phyloP scores from a whole-genome alignment of 2,113 vertebrate species.

The Gavia stellata region DNA sequence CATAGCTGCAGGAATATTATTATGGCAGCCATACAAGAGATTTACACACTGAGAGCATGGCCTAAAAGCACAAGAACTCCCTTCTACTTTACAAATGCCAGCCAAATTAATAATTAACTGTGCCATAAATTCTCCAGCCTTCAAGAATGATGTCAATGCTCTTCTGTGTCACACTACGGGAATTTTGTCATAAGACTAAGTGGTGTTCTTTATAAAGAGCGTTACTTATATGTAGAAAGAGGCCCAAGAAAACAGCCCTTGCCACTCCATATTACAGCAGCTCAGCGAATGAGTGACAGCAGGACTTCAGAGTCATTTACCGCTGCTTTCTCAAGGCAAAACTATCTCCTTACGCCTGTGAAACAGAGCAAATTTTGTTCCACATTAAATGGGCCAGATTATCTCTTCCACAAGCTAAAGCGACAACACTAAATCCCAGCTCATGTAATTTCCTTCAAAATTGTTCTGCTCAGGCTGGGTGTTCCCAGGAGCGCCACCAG shows the following conservation, averaged over 20 bases:
- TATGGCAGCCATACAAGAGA: constrained; percentile 46
- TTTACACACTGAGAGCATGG: constrained; percentile 48
- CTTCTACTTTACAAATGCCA: constrained; percentile 62
- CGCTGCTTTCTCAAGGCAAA: constrained; percentile 55
- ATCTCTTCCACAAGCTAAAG: constrained; percentile 52
- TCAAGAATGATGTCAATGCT: constrained; percentile 24
- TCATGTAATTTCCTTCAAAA: constrained; percentile 60
- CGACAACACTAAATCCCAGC: constrained; percentile 49
- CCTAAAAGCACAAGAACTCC: constrained; percentile 53
- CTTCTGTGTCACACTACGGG: constrained; percentile 1
- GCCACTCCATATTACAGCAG: constrained; percentile 28
- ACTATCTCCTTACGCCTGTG: background rate
- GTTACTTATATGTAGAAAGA: constrained; percentile 1
- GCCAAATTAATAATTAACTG: constrained; percentile 70
- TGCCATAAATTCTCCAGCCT: constrained; percentile 29
- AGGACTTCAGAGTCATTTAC: constrained; percentile 52
- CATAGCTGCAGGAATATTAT: constrained; percentile 62
- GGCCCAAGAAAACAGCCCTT: constrained; percentile 10
- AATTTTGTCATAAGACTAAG: constrained; percentile 43
- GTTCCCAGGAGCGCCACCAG: constrained; percentile 59
- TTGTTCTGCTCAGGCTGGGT: constrained; percentile 19
- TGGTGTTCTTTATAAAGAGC: constrained; percentile 18
- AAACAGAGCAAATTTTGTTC: constrained; percentile 45
- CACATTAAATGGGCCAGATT: constrained; percentile 49
- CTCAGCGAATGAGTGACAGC: background rate